Base-by-base conservation (phyloP, 2,797 vertebrate species). In the Meriones psammophilus region DNA sequence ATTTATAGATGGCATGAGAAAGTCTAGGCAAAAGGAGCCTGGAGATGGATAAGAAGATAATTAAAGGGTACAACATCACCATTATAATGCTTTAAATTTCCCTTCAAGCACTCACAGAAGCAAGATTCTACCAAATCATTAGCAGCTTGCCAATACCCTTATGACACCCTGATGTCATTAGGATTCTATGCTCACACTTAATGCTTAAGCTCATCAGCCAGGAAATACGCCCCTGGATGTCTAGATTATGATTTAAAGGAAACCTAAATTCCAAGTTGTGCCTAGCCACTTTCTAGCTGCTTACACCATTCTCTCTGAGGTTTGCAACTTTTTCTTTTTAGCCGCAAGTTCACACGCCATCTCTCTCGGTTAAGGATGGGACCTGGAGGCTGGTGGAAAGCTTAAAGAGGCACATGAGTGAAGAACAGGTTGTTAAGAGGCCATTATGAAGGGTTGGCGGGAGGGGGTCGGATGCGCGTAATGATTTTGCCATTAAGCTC, bases 151-250 rank as follows among this genome's bases (percentile, higher is more conserved):
- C 95, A 96, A 96, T 96, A 96, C 96, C 91, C 94, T 96, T 93
- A 79, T 71, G 92, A 94, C 78, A 88, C 71, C 97, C 58, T 73
- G 95, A 98, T 98, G 98, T 98, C 97, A 98, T 98, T 71, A 98
- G 96, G 85, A 76, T 95, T 97, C 97, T 96, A 89, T 96, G 95
- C 89, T 97, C 96, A 90, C 91, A 39, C n/a, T 36, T 96, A 94
- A 96, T 88, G 92, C 96, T 96, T 98, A 94, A 96, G 0, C 1
- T 96, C 92, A 96, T 97, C 97, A 95, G 68, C 78, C 97, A 86
- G 84, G 96, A 98, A 98, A 97, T 88, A 95, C 81, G 3, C 73
- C 94, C 86, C 85, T 73, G 46, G 94, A 90, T 77, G 88, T 93
- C 96, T 97, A 64, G 91, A 87, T 97, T 96, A 86, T 93, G 92